phyloP scores from a whole-genome alignment of 2,113 vertebrate species.

The Erythrolamprus reginae region DNA sequence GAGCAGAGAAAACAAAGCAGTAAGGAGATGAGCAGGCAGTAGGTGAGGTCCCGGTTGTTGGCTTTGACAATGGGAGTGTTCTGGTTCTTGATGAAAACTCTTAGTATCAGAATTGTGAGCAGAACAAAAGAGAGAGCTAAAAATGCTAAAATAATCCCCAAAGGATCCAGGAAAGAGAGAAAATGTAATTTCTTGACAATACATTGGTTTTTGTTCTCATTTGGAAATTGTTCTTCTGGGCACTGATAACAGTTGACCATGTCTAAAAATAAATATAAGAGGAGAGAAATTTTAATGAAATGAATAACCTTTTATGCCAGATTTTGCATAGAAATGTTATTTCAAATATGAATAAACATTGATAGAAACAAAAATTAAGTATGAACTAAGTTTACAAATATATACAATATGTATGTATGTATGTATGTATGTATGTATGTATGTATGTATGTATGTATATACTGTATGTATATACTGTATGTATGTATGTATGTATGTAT shows the following conservation, averaged over 20 bases:
- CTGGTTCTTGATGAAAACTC: not conserved
- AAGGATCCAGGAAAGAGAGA: not conserved
- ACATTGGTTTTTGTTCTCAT: not conserved
- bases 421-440: no score
- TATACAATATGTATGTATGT: no score
- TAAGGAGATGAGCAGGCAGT: not conserved
- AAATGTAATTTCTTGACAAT: not conserved
- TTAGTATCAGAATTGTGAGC: not conserved
- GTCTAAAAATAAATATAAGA: not conserved
- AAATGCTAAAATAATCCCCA: not conserved
- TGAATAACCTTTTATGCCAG: not conserved
- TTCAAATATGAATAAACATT: not conserved
- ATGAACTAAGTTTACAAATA: no score
- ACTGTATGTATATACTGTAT: no score
- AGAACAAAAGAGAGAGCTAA: not conserved
- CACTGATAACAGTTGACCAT: not conserved
- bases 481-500: no score
- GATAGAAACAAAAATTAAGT: not conserved
- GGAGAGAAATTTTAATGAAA: not conserved
- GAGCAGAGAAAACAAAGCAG: conserved; percentile 9
- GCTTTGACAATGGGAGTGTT: conserved; percentile 2
- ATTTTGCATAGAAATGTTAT: not conserved
- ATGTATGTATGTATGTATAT: no score
- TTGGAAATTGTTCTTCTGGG: not conserved
- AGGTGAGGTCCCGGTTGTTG: not conserved